Base-by-base conservation (phyloP, 1,140 invertebrate genomes). In the Pseudomyrmex gracilis region DNA sequence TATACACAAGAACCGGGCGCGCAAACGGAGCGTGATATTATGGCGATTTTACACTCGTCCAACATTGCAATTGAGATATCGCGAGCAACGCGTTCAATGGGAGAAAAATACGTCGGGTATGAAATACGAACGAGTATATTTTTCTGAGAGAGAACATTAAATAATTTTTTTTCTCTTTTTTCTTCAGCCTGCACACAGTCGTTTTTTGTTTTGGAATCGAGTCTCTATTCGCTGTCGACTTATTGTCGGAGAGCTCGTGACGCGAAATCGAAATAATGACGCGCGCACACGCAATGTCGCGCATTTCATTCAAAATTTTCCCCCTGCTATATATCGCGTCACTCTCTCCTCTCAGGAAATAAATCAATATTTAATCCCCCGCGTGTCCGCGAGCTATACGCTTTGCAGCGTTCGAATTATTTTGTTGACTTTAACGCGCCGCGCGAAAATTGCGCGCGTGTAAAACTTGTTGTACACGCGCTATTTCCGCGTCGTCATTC, bases 341-440 rank as follows among this genome's bases (percentile, higher is more conserved):
- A 20, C 53, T 70, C 34, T 34, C 66, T 70, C n/a, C n/a, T 49
- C 22, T 55, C 43, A 9, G 66, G 34, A 34, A 80, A 80, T 80
- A 70, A 80, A 80, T 80, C 76, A 80, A 80, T 80, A 80, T 80
- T 80, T 80, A 80, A 80, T 71, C 66, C n/a, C 7, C 34, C 7
- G 34, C 8, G 9, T 34, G 76, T 49, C 64, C 66, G 43, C 64
- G 53, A n/a, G 43, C 74, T 58, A 70, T 53, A 20, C 53, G 76
- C 76, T 80, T 80, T 80, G 53, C 53, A 34, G 66, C 55, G 66
- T 58, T 20, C 53, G 43, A 80, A 80, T 80, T 80, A 80, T 80
- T 80, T 80, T 80, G 66, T 80, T 80, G 76, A 57, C 66, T 80
- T 80, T 71, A 71, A 71, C 66, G 66, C 76, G 66, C 66, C 22